These are phyloP conservation scores for Labia minor DNA, from an alignment of 2,888 invertebrate genomes.

Conservation along the genomic window DNA sequence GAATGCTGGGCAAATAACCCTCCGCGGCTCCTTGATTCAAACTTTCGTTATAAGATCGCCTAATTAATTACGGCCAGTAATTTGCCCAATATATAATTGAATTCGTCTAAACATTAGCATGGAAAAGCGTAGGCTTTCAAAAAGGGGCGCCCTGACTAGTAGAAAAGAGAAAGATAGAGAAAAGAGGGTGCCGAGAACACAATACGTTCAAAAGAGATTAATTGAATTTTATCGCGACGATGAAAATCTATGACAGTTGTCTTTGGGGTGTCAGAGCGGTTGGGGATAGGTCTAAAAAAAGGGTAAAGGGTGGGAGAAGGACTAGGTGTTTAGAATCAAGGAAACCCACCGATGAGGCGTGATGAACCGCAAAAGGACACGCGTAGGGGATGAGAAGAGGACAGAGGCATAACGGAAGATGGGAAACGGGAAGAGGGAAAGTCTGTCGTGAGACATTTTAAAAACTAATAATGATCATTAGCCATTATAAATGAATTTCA, in stretches of 20 bases:
- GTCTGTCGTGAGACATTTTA: not conserved
- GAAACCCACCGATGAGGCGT: not conserved
- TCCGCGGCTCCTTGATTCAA: not conserved
- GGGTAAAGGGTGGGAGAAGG: not conserved
- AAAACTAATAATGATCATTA: too few relatives aligned
- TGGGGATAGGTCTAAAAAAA: not conserved
- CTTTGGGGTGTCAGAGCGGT: not conserved
- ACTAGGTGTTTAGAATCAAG: too few relatives aligned
- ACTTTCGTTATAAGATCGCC: not conserved
- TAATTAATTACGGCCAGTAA: not conserved
- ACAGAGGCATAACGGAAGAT: not conserved
- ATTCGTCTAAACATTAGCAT: too few relatives aligned
- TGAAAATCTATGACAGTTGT: slow-evolving; percentile 13
- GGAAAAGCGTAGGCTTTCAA: too few relatives aligned
- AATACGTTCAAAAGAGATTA: slow-evolving; percentile 13
- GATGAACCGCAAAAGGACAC: not conserved
- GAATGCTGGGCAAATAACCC: too few relatives aligned
- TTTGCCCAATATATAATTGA: not conserved
- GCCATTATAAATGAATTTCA: too few relatives aligned
- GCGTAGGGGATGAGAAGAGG: not conserved
- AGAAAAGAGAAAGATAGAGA: not conserved
- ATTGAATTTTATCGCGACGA: slow-evolving; percentile 13
- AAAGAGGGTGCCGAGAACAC: not conserved
- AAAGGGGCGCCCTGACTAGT: too few relatives aligned
- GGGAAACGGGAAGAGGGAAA: too few relatives aligned